Conservation (phyloP, 2,113 vertebrate genomes). For the Diphyllodes magnificus region DNA sequence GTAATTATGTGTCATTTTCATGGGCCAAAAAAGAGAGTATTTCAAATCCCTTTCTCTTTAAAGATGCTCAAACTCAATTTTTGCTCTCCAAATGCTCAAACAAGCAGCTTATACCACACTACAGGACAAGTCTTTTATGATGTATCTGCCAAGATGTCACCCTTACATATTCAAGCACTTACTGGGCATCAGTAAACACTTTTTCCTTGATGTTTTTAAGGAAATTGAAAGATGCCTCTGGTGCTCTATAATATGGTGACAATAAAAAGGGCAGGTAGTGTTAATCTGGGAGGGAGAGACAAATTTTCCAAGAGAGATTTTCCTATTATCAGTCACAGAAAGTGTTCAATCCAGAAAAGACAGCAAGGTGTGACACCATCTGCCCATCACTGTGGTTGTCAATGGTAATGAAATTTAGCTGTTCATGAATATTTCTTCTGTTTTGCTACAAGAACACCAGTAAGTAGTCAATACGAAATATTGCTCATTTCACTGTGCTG, state of each 20-base stretch:
- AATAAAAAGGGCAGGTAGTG: not conserved
- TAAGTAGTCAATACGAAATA: not conserved
- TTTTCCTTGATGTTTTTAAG: not conserved
- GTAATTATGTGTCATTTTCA: not conserved
- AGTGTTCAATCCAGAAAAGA: not conserved
- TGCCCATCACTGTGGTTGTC: not conserved
- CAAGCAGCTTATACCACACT: not conserved
- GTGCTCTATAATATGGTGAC: not conserved
- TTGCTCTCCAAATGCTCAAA: not conserved
- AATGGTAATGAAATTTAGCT: not conserved
- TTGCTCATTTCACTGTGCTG: not conserved
- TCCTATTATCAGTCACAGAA: not conserved
- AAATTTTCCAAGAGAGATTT: not conserved
- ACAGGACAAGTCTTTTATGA: not conserved
- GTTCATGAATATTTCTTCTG: not conserved
- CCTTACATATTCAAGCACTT: rapidly evolving
- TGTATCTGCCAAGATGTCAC: not conserved
- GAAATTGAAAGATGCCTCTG: not conserved
- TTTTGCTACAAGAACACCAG: not conserved
- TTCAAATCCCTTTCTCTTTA: not conserved
- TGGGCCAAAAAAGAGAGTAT: not conserved
- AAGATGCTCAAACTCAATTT: not conserved
- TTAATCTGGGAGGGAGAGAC: not conserved
- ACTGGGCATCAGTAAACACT: not conserved
- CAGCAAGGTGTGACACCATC: not conserved